Evolutionary conservation across 2,113 vertebrate genomes (phyloP).

Genomic region (Orthonyx spaldingii): DNA sequence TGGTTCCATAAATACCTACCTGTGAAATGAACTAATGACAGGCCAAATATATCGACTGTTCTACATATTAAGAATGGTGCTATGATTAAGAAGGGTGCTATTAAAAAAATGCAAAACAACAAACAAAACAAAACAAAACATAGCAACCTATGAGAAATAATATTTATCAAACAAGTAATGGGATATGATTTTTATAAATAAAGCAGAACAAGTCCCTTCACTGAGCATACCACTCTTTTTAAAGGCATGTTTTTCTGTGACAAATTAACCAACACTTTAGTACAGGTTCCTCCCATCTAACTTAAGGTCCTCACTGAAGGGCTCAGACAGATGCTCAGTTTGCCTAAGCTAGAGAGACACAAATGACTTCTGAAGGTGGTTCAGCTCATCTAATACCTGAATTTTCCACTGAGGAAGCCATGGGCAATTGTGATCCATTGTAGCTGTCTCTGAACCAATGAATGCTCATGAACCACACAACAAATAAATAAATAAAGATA

Average conservation of each 20-base stretch:
- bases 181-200: background rate
- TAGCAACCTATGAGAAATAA: background rate
- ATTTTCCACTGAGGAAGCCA: background rate
- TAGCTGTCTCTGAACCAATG: background rate
- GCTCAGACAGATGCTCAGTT: background rate
- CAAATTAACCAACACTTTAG: background rate
- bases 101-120: background rate
- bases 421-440: background rate
- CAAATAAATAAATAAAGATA: background rate
- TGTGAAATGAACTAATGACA: slow-evolving; percentile 4
- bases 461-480: background rate
- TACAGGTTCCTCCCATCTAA: background rate
- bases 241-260: background rate
- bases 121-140: background rate
- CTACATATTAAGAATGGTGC: background rate
- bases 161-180: background rate
- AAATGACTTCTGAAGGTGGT: background rate
- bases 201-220: background rate
- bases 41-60: background rate
- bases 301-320: background rate
- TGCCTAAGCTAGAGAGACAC: background rate
- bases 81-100: background rate
- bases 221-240: background rate
- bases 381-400: background rate
- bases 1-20: slow-evolving; percentile 5